Evolutionary conservation across 2,888 invertebrate genomes (phyloP).

Genomic region (Asteroscopus sphinx): DNA sequence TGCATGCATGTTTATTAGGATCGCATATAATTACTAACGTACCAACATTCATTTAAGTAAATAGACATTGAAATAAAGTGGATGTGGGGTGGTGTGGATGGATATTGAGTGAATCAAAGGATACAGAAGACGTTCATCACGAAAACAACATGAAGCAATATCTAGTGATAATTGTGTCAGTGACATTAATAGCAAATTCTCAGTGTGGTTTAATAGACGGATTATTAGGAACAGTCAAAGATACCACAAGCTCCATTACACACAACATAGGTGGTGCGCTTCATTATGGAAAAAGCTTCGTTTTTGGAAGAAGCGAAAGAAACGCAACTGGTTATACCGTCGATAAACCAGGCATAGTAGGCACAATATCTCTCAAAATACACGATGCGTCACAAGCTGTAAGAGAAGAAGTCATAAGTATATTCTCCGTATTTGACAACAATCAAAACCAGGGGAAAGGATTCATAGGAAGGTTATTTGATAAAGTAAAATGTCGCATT

Average conservation of each 20-base stretch:
- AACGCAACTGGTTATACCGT: conserved; percentile 30
- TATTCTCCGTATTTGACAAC: conserved; percentile 49
- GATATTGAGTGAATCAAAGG: not conserved
- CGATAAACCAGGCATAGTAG: conserved; percentile 51
- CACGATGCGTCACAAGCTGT: conserved; percentile 36
- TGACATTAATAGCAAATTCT: conserved; percentile 39
- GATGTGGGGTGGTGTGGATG: not conserved
- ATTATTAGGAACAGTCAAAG: conserved; percentile 47
- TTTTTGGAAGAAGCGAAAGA: conserved; percentile 41
- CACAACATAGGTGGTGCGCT: conserved; percentile 47
- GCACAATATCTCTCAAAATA: conserved; percentile 48
- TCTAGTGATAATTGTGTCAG: conserved; percentile 32
- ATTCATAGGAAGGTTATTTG: conserved; percentile 47
- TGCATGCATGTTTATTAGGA: no score
- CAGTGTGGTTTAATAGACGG: conserved; percentile 55
- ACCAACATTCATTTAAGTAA: not conserved
- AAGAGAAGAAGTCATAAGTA: conserved; percentile 28
- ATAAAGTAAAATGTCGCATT: conserved; percentile 40
- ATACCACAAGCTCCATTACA: conserved; percentile 52
- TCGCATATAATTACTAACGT: conserved; percentile 8
- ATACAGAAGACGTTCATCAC: not conserved
- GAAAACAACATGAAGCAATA: conserved; percentile 52
- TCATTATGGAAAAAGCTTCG: conserved; percentile 48
- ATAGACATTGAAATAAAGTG: not conserved
- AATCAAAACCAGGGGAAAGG: conserved; percentile 46